Conservation (phyloP, 2,888 invertebrate genomes). For the Spialia ferax region DNA sequence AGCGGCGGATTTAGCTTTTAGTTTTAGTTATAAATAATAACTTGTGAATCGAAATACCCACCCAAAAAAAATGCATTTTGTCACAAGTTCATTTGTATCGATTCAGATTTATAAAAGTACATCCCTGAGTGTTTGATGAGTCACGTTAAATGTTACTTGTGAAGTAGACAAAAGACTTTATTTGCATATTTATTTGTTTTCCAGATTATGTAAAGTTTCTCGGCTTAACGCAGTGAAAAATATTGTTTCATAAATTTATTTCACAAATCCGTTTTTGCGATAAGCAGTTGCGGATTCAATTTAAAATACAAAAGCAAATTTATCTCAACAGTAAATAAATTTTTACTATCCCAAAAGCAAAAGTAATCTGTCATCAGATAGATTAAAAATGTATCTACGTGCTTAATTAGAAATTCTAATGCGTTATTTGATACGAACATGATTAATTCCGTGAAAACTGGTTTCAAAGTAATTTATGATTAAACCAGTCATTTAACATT, state of each 20-base stretch:
- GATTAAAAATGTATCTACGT: conserved; percentile 10
- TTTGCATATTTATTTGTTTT: conserved; percentile 6
- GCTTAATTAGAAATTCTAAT: conserved; percentile 29
- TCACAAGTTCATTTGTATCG: no score
- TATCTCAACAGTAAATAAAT: background rate
- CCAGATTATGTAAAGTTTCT: background rate
- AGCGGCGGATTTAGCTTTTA: no score
- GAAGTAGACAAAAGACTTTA: no score
- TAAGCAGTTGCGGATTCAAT: background rate
- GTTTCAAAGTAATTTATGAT: conserved; percentile 26
- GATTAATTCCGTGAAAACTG: conserved; percentile 23
- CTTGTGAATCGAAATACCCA: no score
- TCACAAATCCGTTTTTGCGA: background rate
- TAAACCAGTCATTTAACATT: conserved; percentile 17
- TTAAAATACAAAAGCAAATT: background rate
- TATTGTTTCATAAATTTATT: background rate
- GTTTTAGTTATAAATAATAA: no score
- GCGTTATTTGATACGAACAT: conserved; percentile 23
- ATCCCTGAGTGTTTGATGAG: no score
- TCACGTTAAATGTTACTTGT: no score
- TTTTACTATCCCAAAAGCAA: background rate
- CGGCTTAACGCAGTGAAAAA: background rate
- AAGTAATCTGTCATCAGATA: conserved; percentile 4
- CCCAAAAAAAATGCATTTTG: no score
- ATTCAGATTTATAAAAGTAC: no score